A percentile compares a stretch with the other conserved stretches of the same genome.
These are phyloP conservation scores for Pygocentrus nattereri DNA, from an alignment of 2,797 vertebrate species.

Conservation along the genomic window DNA sequence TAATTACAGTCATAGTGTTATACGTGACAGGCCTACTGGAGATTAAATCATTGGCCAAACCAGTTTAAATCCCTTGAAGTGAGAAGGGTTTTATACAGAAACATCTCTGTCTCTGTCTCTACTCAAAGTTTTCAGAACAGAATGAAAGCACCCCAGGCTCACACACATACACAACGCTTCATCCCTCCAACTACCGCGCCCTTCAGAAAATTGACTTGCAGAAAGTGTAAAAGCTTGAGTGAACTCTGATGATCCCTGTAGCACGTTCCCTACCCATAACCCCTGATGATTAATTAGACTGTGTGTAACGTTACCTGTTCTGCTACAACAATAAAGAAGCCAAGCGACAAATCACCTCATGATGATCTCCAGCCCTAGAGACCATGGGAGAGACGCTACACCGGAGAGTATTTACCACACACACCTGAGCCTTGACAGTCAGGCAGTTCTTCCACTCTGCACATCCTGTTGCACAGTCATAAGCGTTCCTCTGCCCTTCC, in stretches of 20 bases:
- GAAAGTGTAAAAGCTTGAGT: constrained; percentile 19
- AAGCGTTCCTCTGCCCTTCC: background rate
- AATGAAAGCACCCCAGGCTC: background rate
- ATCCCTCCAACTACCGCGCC: background rate
- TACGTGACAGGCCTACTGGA: background rate
- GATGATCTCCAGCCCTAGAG: constrained; percentile 72
- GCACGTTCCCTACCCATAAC: constrained; percentile 41
- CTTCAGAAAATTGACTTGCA: background rate
- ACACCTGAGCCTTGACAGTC: background rate
- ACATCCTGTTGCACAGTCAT: background rate
- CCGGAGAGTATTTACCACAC: constrained; percentile 58
- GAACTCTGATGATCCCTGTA: constrained; percentile 24
- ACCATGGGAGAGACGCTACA: constrained; percentile 75
- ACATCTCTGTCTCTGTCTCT: background rate
- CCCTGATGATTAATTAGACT: constrained; percentile 60
- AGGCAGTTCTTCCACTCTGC: background rate
- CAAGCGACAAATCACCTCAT: constrained; percentile 58
- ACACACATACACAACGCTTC: background rate
- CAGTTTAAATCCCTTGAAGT: background rate
- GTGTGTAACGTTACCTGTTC: constrained; percentile 45
- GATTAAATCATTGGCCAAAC: background rate
- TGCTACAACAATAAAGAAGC: constrained; percentile 56
- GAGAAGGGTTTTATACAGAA: background rate
- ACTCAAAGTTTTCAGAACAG: constrained; percentile 1
- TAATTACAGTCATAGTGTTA: too few species aligned